A percentile compares a stretch with the other conserved stretches of the same genome.
Evolutionary conservation across 2,797 vertebrate genomes (phyloP).

Genomic region (Gallinago stenura): DNA sequence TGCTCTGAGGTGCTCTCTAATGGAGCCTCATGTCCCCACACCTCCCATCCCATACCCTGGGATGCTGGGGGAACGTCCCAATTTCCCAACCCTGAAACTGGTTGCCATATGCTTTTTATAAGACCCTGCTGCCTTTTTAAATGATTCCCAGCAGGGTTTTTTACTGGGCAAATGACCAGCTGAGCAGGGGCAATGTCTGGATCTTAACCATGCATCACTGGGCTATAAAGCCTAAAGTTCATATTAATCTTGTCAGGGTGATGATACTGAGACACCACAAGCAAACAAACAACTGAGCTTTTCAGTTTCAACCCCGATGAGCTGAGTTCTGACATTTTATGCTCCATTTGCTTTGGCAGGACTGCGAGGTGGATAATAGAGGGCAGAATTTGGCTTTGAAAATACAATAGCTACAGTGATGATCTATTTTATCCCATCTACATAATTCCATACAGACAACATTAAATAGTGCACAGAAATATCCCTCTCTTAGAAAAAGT

Average conservation of each 20-base stretch:
- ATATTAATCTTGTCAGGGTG: not conserved
- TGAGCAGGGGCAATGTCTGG: not conserved
- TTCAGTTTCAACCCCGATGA: not conserved
- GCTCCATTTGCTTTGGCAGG: not conserved
- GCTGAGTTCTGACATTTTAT: not conserved
- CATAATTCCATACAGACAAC: rapidly evolving
- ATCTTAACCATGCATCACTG: not conserved
- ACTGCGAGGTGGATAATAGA: not conserved
- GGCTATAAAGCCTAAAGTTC: not conserved
- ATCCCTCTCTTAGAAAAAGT: not conserved
- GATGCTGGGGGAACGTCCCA: not conserved
- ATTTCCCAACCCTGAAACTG: not conserved
- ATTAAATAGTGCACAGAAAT: not conserved
- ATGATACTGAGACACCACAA: not conserved
- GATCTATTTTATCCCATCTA: not conserved
- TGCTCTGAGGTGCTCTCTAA: not conserved
- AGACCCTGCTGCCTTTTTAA: not conserved
- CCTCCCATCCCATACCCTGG: rapidly evolving
- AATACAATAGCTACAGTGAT: not conserved
- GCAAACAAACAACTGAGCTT: not conserved
- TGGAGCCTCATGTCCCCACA: rapidly evolving
- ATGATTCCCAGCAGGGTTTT: not conserved
- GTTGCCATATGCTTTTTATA: not conserved
- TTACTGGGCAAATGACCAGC: not conserved
- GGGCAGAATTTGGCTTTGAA: not conserved